Percentiles rank a stretch among this genome's conserved stretches.
These are phyloP conservation scores for Parnassius apollo DNA, from an alignment of 2,888 invertebrate species.

Conservation along the genomic window DNA sequence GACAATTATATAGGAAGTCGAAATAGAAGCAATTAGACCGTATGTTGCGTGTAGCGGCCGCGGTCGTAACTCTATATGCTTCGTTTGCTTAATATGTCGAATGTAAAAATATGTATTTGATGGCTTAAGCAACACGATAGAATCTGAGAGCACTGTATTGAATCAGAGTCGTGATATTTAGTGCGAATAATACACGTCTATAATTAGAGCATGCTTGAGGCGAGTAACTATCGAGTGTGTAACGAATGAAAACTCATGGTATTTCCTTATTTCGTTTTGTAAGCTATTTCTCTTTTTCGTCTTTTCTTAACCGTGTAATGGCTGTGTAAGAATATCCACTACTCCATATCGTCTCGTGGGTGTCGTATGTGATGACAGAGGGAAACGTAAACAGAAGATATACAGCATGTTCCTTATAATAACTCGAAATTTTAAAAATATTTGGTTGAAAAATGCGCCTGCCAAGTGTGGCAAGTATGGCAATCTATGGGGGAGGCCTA, in stretches of 20 bases:
- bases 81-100: conserved; percentile 18
- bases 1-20: not conserved
- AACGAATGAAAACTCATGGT: conserved; percentile 7
- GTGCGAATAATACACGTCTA: conserved; percentile 8
- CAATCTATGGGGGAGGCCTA: no score
- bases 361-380: no score
- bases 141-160: conserved; percentile 12
- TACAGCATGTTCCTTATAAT: no score
- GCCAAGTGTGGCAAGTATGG: no score
- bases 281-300: no score
- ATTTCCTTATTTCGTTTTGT: not conserved
- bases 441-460: no score
- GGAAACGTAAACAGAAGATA: no score
- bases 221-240: conserved; percentile 6
- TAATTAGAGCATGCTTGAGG: conserved; percentile 19
- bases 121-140: conserved; percentile 19
- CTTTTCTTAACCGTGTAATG: no score
- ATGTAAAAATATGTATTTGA: conserved; percentile 17
- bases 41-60: conserved; percentile 14
- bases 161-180: conserved; percentile 21
- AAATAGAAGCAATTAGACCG: conserved; percentile 5
- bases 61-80: conserved; percentile 19
- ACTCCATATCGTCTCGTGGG: no score
- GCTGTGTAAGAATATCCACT: no score
- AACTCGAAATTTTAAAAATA: no score